These are phyloP conservation scores for Clamator glandarius DNA, from an alignment of 2,797 vertebrate species.

Conservation along the genomic window DNA sequence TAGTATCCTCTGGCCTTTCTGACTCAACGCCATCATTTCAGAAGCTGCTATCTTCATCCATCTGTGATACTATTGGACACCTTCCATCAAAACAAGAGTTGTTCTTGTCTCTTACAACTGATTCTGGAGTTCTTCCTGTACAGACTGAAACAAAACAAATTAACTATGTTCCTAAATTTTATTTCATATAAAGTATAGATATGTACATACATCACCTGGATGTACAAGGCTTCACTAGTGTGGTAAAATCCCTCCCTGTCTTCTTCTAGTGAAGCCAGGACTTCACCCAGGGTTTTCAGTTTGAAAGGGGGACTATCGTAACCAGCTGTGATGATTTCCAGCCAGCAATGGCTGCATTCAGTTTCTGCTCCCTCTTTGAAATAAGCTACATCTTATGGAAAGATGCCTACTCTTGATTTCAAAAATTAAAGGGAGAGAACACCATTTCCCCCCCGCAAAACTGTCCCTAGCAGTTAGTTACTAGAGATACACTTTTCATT, in stretches of 20 bases:
- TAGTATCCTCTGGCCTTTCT: background rate
- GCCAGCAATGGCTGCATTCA: background rate
- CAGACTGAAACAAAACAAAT: background rate
- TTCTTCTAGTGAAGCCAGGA: background rate
- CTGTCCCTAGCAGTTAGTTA: background rate
- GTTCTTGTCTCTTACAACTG: background rate
- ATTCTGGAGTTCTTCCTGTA: background rate
- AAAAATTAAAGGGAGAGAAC: background rate
- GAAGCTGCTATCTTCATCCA: background rate
- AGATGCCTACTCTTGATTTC: background rate
- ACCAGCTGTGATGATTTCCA: background rate
- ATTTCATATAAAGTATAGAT: background rate
- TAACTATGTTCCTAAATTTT: background rate
- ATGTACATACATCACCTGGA: background rate
- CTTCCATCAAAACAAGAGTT: background rate
- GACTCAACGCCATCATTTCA: background rate
- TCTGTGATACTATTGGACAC: background rate
- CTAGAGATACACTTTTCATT: background rate
- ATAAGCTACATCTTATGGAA: background rate
- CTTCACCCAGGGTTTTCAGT: background rate
- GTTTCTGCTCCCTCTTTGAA: background rate
- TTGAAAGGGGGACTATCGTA: background rate
- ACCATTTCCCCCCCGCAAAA: background rate
- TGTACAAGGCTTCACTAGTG: background rate
- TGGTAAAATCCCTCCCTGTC: background rate